Conservation (phyloP, 2,113 vertebrate genomes). For the Hystrix cristata region DNA sequence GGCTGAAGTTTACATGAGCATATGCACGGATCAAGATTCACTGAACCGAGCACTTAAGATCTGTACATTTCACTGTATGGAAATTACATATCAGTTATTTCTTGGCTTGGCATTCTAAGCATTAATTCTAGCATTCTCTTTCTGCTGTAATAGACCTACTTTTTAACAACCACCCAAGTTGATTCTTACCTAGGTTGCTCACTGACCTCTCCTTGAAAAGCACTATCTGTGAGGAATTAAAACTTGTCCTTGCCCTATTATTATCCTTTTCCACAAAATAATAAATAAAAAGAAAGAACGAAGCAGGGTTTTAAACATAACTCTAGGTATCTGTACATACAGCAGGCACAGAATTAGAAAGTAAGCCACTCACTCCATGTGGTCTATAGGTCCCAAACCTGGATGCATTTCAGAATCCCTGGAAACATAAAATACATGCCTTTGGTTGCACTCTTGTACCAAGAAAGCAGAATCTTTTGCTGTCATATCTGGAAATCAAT, state of each 20-base stretch:
- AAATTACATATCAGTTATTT: slow-evolving; percentile 16
- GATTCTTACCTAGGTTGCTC: not conserved
- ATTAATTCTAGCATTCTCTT: not conserved
- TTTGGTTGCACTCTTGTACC: not conserved
- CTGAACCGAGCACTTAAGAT: not conserved
- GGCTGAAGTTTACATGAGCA: not conserved
- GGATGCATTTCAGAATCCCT: not conserved
- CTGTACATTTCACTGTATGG: not conserved
- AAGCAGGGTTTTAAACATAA: not conserved
- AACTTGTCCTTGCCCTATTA: not conserved
- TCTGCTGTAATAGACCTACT: not conserved
- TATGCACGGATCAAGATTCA: slow-evolving; percentile 5
- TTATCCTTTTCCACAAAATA: not conserved
- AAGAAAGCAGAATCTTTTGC: slow-evolving; percentile 20
- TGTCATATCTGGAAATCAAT: not conserved
- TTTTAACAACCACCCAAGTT: not conserved
- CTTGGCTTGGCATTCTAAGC: not conserved
- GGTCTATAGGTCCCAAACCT: not conserved
- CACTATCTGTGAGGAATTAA: not conserved
- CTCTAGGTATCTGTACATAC: not conserved
- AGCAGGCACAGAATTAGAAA: not conserved
- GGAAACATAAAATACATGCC: not conserved
- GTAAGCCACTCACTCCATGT: not conserved
- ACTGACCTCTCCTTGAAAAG: slow-evolving; percentile 10
- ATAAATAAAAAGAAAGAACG: not conserved